Evolutionary conservation across 2,797 vertebrate genomes (phyloP), one percentile per base, ranked within the genome.

Genomic region (Coranthus polyacanthus): DNA sequence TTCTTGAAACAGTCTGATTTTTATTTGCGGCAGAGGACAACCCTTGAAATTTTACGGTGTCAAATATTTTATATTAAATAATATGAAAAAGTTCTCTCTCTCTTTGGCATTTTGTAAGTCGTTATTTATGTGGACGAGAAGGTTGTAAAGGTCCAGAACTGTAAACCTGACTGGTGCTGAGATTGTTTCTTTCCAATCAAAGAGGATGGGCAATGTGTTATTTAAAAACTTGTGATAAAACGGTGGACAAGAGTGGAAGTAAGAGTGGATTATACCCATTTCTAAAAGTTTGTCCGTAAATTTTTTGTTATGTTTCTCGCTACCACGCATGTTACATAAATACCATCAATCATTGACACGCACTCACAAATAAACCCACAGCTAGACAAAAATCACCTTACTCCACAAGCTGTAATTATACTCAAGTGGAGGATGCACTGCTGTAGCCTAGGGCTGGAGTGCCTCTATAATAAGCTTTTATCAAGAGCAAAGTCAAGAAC

Each of bases 331-430:
- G 45, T 58, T 69, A 76, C 42, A 68, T 79, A 74, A 81, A 65
- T 22, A 57, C 13, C 29, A 51, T 71, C 53, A 71, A 15, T 59
- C 38, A 47, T 5, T 38, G 47, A 50, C 56, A 64, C 20, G 24
- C 56, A 72, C 43, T 43, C 20, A 6, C 24, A 68, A 52, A 72
- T 41, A 79, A 68, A 72, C 56, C 24, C 68, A 61, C 50, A 65
- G 66, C 47, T 11, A 70, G 11, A 76, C 53, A 56, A 66, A 61
- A 71, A 54, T 38, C 54, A 74, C 56, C 21, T 51, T 26, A 29
- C 64, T 68, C 42, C 46, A 53, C 63, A 75, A 66, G 63, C 78
- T 75, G 79, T 76, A 82, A 88, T 89, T 85, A 86, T 61, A 64
- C 59, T 83, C 22, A 58, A 81, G 77, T 70, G 57, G 66, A 83